Evolutionary conservation across 2,888 invertebrate species (phyloP), one percentile per base, ranked within the genome.

Genomic region (Fragum fragum): DNA sequence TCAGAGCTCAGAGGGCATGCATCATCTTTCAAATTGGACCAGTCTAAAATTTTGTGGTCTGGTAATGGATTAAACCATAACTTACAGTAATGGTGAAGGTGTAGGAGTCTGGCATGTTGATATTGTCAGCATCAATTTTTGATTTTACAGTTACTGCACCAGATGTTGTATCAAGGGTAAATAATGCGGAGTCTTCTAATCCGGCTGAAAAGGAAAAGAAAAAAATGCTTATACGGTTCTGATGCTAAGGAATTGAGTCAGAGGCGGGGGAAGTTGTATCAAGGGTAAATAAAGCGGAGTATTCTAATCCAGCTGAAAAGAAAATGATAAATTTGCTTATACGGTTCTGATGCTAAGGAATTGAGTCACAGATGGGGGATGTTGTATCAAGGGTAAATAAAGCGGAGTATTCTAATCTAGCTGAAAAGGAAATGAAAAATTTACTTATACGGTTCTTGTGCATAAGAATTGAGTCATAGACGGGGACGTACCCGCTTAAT

Each of bases 81-180:
- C 70, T 63, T 71, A 75, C 79, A 71, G 52, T 21, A 0, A 79
- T 66, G 14, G 29, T 52, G 32, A 53, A 75, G 0, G 28, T 53
- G 39, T 75, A 79, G 1, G 18, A 14, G 6, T 66, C 14, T 14
- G 57, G 42, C 9, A 66, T 18, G 36, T 39, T 36, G 1, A 3
- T 39, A 42, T 36, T 21, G 21, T 84, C 84, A 6, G 81, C 81
- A 79, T 84, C 76, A 1, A 81, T 29, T 3, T 9, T 1, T 5
- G 66, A 57, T 5, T 26, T 18, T 6, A 84, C 52, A 26, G 47
- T 59, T 18, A 84, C 76, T 16, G 6, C 29, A 1, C 84, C 84
- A 16, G 55, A 29, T 6, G 32, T 23, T 21, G 3, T n/a, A 39
- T 80, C 29, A 0, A 83, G 32, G 2, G 61, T 7, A 70, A 83